Base-by-base conservation (phyloP, 2,888 invertebrate genomes). In the Cyaniris semiargus region DNA sequence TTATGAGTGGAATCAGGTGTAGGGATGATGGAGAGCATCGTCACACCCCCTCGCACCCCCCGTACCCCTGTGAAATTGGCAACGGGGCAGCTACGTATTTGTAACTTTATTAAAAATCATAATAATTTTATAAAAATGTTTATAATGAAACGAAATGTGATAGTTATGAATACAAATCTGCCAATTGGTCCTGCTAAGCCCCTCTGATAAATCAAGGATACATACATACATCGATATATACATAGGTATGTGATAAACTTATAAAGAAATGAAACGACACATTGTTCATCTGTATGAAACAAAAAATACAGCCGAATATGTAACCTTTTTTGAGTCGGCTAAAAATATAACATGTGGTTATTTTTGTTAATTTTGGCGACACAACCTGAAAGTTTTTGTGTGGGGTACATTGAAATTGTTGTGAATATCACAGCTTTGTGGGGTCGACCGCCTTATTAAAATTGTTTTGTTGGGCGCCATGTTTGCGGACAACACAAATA, bases 1-100 rank as follows among this genome's bases (percentile, higher is more conserved):
- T 66, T 66, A 66, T 27, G 15, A 66, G 66, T 58, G 15, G 66
- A 27, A 27, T 66, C 66, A 66, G 66, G 66, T 66, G 66, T 27
- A 27, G 4, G 15, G 27, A 31, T 27, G 27, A 66, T 21, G 27
- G 13, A 66, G 5, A 1, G 27, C 21, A 21, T 53, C 18, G 53
- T 53, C 1, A 23, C 23, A 21, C 3, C 60, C 60, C 48, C 48
- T 48, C 48, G 58, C 58, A 58, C 10, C 60, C 60, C 21, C 21
- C 5, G 56, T 18, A n/a, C 15, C 1, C 8, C 56, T 8, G 23
- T 5, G 53, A 18, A 5, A 1, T 53, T 53, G 1, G 53, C 0
- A 48, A 48, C 48, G 48, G 48, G 15, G 48, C 48, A 53, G 53
- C 53, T 4, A 53, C 18, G 53, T 53, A 53, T 53, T 53, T 5